phyloP scores from a whole-genome alignment of 1,140 invertebrate species.

The Tetragonula clypearis region DNA sequence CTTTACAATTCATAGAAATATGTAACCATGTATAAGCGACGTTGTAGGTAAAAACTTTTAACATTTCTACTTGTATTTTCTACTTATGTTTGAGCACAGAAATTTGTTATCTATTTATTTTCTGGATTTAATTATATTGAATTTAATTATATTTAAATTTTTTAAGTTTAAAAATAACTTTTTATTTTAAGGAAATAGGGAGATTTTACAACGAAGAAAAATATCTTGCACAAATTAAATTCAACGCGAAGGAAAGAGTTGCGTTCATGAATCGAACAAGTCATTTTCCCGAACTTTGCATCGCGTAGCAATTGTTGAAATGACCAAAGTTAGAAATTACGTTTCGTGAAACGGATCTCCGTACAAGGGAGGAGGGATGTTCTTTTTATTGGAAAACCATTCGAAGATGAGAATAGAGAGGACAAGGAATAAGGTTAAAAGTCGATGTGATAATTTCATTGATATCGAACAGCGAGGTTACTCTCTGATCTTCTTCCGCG shows the following conservation, averaged over 20 bases:
- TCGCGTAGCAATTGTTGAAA: not conserved
- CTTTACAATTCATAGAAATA: not conserved
- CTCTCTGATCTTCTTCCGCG: not conserved
- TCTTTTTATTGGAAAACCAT: constrained; percentile 69
- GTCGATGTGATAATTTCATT: constrained; percentile 66
- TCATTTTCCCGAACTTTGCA: constrained; percentile 20
- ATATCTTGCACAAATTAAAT: not conserved
- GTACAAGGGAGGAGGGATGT: not conserved
- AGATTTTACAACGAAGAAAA: not conserved
- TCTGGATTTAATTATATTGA: no score
- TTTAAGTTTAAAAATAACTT: no score
- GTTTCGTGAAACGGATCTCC: not conserved
- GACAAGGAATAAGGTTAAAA: constrained; percentile 54
- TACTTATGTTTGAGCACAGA: not conserved
- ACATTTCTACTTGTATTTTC: not conserved
- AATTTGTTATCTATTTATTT: not conserved
- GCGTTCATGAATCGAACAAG: not conserved
- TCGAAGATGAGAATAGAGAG: constrained; percentile 21
- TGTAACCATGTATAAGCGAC: not conserved
- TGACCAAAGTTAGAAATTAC: constrained; percentile 19
- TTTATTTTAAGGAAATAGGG: not conserved
- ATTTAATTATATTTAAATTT: no score
- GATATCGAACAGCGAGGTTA: constrained; percentile 53
- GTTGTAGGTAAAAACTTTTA: not conserved
- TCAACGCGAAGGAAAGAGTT: not conserved